A percentile compares a stretch with the other conserved stretches of the same genome.
Evolutionary conservation across 2,113 vertebrate species (phyloP).

Genomic region (Callaeas wilsoni): DNA sequence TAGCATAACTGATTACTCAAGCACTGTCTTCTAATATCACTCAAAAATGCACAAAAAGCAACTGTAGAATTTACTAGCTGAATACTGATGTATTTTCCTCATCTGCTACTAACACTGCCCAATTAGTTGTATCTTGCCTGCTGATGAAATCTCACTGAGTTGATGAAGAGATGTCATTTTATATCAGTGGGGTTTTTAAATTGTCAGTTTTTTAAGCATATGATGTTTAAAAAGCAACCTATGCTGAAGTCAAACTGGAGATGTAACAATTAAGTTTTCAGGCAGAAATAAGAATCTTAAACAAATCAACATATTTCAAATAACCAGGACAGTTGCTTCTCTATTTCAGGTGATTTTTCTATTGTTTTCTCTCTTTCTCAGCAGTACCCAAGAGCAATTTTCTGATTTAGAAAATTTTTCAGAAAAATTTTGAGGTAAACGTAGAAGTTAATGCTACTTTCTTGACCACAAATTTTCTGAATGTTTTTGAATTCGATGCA

Average conservation of each 20-base stretch:
- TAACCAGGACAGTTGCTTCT: background rate
- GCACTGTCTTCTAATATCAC: background rate
- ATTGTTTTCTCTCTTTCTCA: background rate
- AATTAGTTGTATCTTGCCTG: background rate
- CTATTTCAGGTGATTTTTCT: background rate
- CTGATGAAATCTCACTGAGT: background rate
- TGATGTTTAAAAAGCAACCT: background rate
- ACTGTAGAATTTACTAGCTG: background rate
- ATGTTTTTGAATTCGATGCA: background rate
- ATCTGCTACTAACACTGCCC: background rate
- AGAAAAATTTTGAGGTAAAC: background rate
- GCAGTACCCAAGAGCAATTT: background rate
- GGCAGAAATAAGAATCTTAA: background rate
- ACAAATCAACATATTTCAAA: background rate
- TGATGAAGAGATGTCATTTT: background rate
- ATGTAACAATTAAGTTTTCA: background rate
- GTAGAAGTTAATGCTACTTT: background rate
- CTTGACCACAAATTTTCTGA: background rate
- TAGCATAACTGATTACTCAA: background rate
- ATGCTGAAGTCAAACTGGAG: background rate
- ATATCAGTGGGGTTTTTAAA: background rate
- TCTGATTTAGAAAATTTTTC: background rate
- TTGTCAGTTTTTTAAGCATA: background rate
- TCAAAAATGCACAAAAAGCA: background rate
- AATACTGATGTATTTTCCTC: background rate